Conservation (phyloP, 2,113 vertebrate genomes). For the Vidua chalybeata region DNA sequence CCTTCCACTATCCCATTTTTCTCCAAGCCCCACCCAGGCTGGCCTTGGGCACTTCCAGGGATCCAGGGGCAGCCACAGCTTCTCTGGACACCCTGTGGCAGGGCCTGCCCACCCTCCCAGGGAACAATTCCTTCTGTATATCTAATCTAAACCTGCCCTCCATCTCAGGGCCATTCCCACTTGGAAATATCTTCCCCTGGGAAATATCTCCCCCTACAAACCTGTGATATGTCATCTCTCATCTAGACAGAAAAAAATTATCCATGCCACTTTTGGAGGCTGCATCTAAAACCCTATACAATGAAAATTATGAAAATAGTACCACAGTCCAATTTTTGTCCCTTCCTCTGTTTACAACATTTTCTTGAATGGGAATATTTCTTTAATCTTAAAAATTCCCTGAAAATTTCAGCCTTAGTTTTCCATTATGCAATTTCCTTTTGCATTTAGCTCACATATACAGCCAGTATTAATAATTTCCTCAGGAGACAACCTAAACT, state of each 20-base stretch:
- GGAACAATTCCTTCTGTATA: background rate
- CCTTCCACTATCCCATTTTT: rapidly evolving
- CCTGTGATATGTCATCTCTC: background rate
- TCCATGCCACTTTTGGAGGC: background rate
- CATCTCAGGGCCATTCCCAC: background rate
- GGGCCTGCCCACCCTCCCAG: background rate
- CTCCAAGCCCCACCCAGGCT: background rate
- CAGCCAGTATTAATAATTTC: background rate
- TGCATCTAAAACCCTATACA: background rate
- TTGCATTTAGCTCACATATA: background rate
- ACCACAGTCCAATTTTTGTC: background rate
- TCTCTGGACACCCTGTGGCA: background rate
- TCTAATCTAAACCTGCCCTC: background rate
- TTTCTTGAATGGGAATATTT: background rate
- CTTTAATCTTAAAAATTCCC: background rate
- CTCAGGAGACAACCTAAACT: background rate
- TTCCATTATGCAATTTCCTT: background rate
- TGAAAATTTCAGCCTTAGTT: background rate
- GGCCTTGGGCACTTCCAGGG: background rate
- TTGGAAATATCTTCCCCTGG: background rate
- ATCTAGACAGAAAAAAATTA: background rate
- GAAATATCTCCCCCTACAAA: background rate
- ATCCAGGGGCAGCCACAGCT: background rate
- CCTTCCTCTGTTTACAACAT: background rate
- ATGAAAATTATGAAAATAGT: background rate